Evolutionary conservation across 2,113 vertebrate genomes (phyloP), one percentile per base, ranked within the genome.

Genomic region (Amia ocellicauda): DNA sequence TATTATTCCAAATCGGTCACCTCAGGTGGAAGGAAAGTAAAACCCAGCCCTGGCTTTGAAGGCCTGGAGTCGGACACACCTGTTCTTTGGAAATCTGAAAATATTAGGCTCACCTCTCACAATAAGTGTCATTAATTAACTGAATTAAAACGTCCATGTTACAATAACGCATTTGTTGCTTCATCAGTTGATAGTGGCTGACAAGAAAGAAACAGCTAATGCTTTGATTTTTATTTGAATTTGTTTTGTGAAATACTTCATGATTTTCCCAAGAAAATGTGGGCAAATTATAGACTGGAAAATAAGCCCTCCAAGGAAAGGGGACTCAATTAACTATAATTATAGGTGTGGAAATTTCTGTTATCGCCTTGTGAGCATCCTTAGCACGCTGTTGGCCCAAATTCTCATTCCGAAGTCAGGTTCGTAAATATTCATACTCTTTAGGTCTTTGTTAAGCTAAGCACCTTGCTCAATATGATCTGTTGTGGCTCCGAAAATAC

Each of bases 271-370:
- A n/a, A 76, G 62, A 78, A 80, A 77, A 14, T 67, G 72, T 71
- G 73, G 75, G 75, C 76, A 68, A 75, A 69, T 67, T 74, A 76
- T 74, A 69, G 79, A 71, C 74, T 62, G 68, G 67, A 63, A 69
- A 60, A 69, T 74, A 82, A 58, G 24, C 79, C 79, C 79, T 84
- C 77, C 67, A 66, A 84, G 82, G 83, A 82, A 80, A 63, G 67
- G 63, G 81, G 78, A 84, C 83, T 83, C 82, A 83, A 80, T 83
- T 80, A 78, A 83, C 76, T 24, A 75, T 86, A 86, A 85, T 86
- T 77, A 68, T 56, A 72, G 80, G 77, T 83, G 84, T 80, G 77
- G 73, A 88, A 85, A 83, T 83, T 79, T 70, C 74, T 69, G 79
- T 85, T 86, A 86, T 87, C 60, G 22, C 60, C 78, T 76, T 72